phyloP scores from a whole-genome alignment of 2,888 invertebrate genomes.

The Hyalella azteca region DNA sequence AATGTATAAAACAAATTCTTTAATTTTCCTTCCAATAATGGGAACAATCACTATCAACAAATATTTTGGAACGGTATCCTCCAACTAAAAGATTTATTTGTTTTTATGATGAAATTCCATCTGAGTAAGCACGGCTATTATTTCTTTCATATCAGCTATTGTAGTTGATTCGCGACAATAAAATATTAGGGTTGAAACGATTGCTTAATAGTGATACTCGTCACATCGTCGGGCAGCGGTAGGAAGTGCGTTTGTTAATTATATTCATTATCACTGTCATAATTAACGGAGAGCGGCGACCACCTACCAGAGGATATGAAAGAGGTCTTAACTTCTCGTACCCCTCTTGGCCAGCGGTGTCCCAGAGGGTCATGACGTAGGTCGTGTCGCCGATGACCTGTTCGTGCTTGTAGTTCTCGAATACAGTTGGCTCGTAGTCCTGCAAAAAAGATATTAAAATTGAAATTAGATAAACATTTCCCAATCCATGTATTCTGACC shows the following conservation, averaged over 20 bases:
- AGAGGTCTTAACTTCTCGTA: slow-evolving; percentile 55
- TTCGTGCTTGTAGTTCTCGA: slow-evolving; percentile 52
- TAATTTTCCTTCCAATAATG: too few species aligned
- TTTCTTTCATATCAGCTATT: background rate
- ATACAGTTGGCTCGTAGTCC: slow-evolving; percentile 53
- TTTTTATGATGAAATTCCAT: background rate
- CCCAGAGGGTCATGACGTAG: slow-evolving; percentile 53
- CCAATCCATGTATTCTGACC: too few species aligned
- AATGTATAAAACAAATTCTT: background rate
- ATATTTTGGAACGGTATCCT: too few species aligned
- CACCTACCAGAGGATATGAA: slow-evolving; percentile 50
- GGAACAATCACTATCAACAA: too few species aligned
- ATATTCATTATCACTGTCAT: background rate
- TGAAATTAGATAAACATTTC: too few species aligned
- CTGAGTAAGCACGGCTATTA: background rate
- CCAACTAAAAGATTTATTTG: too few species aligned
- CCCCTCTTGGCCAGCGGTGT: slow-evolving; percentile 56
- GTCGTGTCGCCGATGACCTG: slow-evolving; percentile 42
- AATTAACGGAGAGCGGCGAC: background rate
- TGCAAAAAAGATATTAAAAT: slow-evolving; percentile 32
- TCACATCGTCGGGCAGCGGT: background rate
- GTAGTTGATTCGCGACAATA: background rate
- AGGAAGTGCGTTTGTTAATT: background rate
- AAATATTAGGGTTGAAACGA: background rate
- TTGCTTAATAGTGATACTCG: background rate